Conservation (phyloP, 2,888 invertebrate genomes). For the Drosophila fulvimacula region DNA sequence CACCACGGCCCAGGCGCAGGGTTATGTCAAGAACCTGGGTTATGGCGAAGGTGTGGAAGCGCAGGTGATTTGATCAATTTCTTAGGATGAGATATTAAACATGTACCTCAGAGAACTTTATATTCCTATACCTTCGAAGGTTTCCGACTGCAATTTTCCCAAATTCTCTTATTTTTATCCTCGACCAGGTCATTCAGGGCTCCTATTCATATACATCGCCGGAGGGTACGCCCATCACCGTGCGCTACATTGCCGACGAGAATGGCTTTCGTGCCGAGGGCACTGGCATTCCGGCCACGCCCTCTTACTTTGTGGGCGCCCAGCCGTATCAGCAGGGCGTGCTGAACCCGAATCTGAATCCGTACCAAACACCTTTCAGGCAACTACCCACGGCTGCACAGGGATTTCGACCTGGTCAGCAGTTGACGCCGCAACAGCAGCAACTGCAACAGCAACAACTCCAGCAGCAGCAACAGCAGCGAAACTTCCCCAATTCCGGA, state of each 20-base stretch:
- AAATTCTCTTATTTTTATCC: background rate
- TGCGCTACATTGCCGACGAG: constrained; percentile 91
- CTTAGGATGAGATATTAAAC: too few relatives aligned
- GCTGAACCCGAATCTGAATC: constrained; percentile 82
- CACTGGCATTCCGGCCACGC: constrained; percentile 84
- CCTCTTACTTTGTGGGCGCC: constrained; percentile 77
- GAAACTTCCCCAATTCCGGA: constrained; percentile 72
- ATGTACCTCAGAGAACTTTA: too few relatives aligned
- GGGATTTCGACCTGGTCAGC: constrained; percentile 74
- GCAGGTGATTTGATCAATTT: too few relatives aligned
- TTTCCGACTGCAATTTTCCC: background rate
- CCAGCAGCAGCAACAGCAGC: constrained; percentile 70
- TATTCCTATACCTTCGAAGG: too few relatives aligned
- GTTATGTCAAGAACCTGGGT: constrained; percentile 90
- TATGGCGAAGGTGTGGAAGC: constrained; percentile 88
- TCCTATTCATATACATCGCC: constrained; percentile 91
- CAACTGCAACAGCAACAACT: constrained; percentile 63
- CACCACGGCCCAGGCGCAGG: constrained; percentile 91
- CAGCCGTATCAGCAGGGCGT: constrained; percentile 81
- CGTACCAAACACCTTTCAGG: constrained; percentile 82
- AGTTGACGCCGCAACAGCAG: constrained; percentile 74
- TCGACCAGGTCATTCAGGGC: constrained; percentile 88
- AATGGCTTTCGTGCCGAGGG: constrained; percentile 86
- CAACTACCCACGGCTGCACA: constrained; percentile 74
- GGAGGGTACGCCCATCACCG: constrained; percentile 89